phyloP scores from a whole-genome alignment of 2,797 vertebrate genomes.

The Babyrousa celebensis region DNA sequence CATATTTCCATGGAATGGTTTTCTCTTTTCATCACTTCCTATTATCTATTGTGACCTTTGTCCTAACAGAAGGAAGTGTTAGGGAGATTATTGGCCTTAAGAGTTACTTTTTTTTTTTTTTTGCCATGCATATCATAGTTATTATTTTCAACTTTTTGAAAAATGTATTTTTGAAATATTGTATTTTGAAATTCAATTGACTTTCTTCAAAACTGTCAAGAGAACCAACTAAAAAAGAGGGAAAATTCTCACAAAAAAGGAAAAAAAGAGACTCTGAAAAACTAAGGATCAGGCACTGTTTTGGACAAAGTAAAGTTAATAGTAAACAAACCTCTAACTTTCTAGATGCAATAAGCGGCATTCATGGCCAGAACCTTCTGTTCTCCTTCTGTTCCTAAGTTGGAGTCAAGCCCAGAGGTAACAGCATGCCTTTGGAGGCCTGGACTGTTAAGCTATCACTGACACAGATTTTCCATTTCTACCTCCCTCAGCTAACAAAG shows the following conservation, averaged over 20 bases:
- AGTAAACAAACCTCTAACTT: background rate
- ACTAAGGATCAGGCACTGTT: background rate
- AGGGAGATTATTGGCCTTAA: background rate
- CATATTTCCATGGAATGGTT: background rate
- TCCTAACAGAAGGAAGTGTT: background rate
- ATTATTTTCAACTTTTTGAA: slow-evolving; percentile 22
- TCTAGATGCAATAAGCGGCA: background rate
- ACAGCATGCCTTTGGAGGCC: background rate
- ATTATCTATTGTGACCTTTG: background rate
- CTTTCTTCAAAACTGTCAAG: slow-evolving; percentile 16
- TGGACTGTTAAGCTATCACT: background rate
- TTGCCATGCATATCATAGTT: background rate
- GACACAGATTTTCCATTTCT: background rate
- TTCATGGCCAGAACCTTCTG: background rate
- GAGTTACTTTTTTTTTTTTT: background rate
- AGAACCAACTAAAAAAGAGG: background rate
- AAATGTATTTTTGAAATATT: background rate
- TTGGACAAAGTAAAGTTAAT: background rate
- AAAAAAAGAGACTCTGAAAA: background rate
- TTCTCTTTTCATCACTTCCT: background rate
- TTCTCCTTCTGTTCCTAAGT: background rate
- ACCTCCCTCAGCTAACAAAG: background rate
- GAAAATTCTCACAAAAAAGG: background rate
- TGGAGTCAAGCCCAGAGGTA: background rate
- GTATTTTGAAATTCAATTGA: background rate